These are phyloP conservation scores for Elgaria multicarinata DNA, from an alignment of 2,113 vertebrate genomes.

Conservation along the genomic window DNA sequence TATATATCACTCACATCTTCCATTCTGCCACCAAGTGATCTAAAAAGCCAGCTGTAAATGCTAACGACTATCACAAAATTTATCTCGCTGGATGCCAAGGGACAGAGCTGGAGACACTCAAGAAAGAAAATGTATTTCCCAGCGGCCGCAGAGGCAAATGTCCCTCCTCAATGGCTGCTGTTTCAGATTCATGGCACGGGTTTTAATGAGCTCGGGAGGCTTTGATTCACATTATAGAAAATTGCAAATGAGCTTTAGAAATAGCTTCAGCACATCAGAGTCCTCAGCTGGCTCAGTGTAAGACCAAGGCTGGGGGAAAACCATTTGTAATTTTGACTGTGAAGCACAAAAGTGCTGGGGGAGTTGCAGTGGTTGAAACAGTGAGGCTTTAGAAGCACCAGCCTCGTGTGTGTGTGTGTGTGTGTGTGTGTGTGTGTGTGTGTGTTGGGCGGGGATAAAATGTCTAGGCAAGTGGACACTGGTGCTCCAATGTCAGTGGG, in stretches of 20 bases:
- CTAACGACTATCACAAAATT: constrained; percentile 17
- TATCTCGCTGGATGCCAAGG: background rate
- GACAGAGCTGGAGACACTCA: background rate
- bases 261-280: background rate
- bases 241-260: background rate
- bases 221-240: background rate
- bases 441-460: background rate
- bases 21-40: constrained; percentile 9
- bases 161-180: background rate
- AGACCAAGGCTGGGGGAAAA: too few species aligned
- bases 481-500: too few species aligned
- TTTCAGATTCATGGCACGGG: constrained; percentile 12
- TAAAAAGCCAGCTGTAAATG: constrained; percentile 4
- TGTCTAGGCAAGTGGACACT: too few species aligned
- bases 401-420: background rate
- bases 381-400: background rate
- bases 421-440: background rate
- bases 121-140: background rate
- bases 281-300: background rate
- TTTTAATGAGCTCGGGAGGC: background rate
- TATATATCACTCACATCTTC: background rate
- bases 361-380: background rate
- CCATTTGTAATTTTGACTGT: background rate
- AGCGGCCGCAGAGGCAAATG: background rate
- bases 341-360: background rate